phyloP scores from a whole-genome alignment of 2,113 vertebrate species.

The Anolis sagrei region DNA sequence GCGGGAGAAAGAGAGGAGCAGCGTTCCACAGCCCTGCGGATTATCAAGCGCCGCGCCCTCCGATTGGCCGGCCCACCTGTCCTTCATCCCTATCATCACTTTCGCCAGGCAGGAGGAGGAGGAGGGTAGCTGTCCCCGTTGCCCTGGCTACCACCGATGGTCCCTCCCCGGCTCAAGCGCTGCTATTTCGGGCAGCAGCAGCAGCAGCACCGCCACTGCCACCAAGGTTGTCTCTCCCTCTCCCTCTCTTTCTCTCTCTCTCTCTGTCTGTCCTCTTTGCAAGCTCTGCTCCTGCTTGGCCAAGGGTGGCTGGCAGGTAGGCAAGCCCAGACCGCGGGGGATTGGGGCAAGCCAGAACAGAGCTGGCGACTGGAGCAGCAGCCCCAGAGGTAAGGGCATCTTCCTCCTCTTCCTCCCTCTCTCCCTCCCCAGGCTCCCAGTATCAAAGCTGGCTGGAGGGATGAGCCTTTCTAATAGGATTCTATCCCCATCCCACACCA shows the following conservation, averaged over 20 bases:
- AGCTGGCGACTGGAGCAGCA: conserved; percentile 26
- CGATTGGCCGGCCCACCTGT: conserved; percentile 15
- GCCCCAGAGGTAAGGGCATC: not conserved
- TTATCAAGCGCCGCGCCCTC: conserved; percentile 9
- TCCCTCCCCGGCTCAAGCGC: conserved; percentile 28
- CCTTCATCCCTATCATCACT: not conserved
- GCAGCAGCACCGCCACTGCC: conserved; percentile 9
- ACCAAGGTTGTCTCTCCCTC: not conserved
- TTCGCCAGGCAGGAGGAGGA: not conserved
- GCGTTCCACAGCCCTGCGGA: conserved; percentile 21
- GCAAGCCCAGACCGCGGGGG: not conserved
- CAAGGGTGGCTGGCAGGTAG: not conserved
- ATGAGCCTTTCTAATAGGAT: conserved; percentile 7
- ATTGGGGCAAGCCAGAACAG: not conserved
- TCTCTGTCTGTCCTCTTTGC: not conserved
- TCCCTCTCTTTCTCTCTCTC: not conserved
- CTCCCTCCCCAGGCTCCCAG: not conserved
- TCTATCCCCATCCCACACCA: not conserved
- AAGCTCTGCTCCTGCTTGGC: not conserved
- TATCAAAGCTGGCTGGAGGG: not conserved
- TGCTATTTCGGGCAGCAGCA: conserved; percentile 35
- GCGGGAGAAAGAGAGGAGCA: not conserved
- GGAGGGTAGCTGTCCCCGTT: conserved; percentile 17
- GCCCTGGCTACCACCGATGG: conserved; percentile 17
- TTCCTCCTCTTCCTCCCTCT: not conserved